Base-by-base conservation (phyloP, 2,113 vertebrate genomes). In the Aptenodytes forsteri region DNA sequence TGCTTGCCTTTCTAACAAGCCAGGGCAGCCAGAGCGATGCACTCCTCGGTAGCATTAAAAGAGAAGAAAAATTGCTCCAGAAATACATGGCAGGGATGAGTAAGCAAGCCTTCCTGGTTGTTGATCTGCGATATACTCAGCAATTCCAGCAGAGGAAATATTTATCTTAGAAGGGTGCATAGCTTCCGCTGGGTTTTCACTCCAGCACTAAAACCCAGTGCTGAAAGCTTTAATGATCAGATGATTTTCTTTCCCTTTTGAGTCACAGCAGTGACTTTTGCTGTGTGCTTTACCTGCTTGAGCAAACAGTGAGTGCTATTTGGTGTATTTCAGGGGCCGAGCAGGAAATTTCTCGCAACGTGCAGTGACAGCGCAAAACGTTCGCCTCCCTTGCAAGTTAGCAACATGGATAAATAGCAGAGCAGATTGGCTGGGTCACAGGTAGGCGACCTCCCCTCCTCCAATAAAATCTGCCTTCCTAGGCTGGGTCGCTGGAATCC, bases 401-500 rank as follows among this genome's bases (percentile, higher is more conserved):
- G 98, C 97, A 98, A 98, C 98, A 77, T 42, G 76, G 87, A 93
- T 36, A 83, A 79, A 90, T 92, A 92, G 73, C 73, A 75, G 49
- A 90, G 54, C 69, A 92, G 93, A 98, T 98, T 98, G 97, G 97
- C 90, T 96, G 77, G 78, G 90, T 93, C 96, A 66, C 55, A 89
- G 96, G 97, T 94, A 95, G 80, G 86, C 44, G 26, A 96, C 87
- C 81, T 91, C 36, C 91, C 64, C 83, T 96, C 78, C 79, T 88
- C 97, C 98, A 98, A 97, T 98, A 83, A 87, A 72, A 87, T 86
- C 92, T 93, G 67, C 67, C 87, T 93, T 93, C 94, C 21, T 10
- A 96, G 97, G 95, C 79, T 97, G 94, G 96, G 90, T 92, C 75
- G 61, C 95, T 94, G 98, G 98, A 98, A 97, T 96, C 83, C 96